phyloP scores from a whole-genome alignment of 2,797 vertebrate species.

The Myoxocephalus aenaeus region DNA sequence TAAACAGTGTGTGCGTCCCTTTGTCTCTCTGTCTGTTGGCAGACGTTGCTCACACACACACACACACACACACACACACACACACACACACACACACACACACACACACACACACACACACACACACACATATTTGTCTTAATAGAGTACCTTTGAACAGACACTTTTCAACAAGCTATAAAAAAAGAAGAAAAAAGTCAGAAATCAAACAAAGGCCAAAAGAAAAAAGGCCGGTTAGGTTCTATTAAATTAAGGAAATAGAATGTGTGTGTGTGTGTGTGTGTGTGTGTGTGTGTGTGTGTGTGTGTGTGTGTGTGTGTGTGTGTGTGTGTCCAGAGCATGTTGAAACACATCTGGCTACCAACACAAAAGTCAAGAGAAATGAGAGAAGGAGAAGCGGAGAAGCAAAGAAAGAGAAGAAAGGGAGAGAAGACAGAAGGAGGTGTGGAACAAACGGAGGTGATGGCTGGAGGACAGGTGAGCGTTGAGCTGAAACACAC shows the following conservation, averaged over 20 bases:
- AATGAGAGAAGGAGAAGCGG: neutral
- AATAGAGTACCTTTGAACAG: constrained; percentile 35
- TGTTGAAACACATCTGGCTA: constrained; percentile 87
- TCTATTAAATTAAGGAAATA: constrained; percentile 39
- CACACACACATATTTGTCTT: constrained; percentile 82
- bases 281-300: constrained; percentile 7
- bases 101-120: constrained; percentile 78
- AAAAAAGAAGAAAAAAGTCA: constrained; percentile 18
- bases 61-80: constrained; percentile 85
- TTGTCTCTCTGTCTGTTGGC: constrained; percentile 45
- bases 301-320: constrained; percentile 14
- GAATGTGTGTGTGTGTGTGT: constrained; percentile 8
- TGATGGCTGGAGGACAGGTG: constrained; percentile 42
- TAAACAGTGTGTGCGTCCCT: constrained; percentile 83
- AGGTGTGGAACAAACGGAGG: constrained; percentile 9
- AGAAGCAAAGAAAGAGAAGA: constrained; percentile 12
- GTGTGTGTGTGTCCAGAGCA: constrained; percentile 80
- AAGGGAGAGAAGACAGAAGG: constrained; percentile 4
- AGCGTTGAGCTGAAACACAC: constrained; percentile 17
- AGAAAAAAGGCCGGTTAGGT: constrained; percentile 11
- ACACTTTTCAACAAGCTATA: constrained; percentile 36
- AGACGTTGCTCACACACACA: constrained; percentile 68
- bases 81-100: constrained; percentile 73
- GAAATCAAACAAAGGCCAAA: constrained; percentile 52
- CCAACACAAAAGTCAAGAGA: constrained; percentile 56